Evolutionary conservation across 2,888 invertebrate genomes (phyloP).

Genomic region (Synergus itoensis): DNA sequence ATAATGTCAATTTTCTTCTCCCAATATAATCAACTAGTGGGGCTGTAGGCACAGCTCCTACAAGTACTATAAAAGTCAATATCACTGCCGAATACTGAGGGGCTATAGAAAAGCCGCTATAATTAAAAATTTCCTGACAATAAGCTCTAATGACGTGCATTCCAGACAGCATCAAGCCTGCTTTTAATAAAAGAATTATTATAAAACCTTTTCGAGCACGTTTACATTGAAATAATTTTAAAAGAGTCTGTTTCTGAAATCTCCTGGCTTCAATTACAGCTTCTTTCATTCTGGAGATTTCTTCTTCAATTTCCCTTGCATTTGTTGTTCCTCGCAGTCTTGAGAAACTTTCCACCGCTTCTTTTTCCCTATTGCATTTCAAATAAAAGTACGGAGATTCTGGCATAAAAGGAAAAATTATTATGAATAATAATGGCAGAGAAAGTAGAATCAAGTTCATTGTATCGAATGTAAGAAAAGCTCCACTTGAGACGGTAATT

Average conservation of each 20-base stretch:
- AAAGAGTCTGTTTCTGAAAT: not conserved
- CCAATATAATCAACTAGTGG: slow-evolving; percentile 82
- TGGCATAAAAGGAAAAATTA: slow-evolving; percentile 82
- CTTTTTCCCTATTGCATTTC: slow-evolving; percentile 78
- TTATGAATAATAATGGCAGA: slow-evolving; percentile 80
- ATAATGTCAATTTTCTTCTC: slow-evolving; percentile 80
- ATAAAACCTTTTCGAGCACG: slow-evolving; percentile 81
- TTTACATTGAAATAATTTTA: slow-evolving; percentile 77
- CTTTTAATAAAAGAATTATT: slow-evolving; percentile 82
- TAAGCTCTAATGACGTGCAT: slow-evolving; percentile 82
- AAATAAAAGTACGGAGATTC: slow-evolving; percentile 84
- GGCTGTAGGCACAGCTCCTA: slow-evolving; percentile 81
- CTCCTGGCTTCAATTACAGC: slow-evolving; percentile 72
- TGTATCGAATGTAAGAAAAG: slow-evolving; percentile 78
- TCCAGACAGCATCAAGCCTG: slow-evolving; percentile 82
- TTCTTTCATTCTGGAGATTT: slow-evolving; percentile 80
- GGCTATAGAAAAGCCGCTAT: slow-evolving; percentile 79
- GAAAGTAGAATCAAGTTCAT: slow-evolving; percentile 80
- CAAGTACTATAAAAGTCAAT: slow-evolving; percentile 79
- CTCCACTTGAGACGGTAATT: slow-evolving; percentile 74
- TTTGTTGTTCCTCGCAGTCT: slow-evolving; percentile 78
- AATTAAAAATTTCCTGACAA: slow-evolving; percentile 82
- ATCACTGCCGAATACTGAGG: slow-evolving; percentile 80
- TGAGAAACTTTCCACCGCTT: slow-evolving; percentile 80
- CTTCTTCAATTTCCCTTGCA: slow-evolving; percentile 79